phyloP scores from a whole-genome alignment of 2,797 vertebrate species.

The Percopsis omiscomaycus region DNA sequence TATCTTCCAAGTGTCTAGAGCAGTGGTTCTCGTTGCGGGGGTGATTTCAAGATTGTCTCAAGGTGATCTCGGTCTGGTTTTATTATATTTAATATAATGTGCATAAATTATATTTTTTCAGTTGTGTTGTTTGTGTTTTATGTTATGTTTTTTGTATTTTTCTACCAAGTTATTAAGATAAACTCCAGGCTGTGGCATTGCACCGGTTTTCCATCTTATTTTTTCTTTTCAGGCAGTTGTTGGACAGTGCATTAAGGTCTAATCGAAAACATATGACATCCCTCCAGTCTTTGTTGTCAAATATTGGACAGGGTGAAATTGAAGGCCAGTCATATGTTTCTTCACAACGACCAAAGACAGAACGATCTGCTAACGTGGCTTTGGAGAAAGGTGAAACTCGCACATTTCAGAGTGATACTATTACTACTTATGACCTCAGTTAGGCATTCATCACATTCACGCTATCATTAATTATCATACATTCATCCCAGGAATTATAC shows the following conservation, averaged over 20 bases:
- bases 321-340: not conserved
- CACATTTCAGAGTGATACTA: not conserved
- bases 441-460: not conserved
- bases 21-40: not conserved
- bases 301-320: constrained; percentile 18
- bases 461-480: not conserved
- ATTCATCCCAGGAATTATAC: constrained; percentile 76
- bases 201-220: not conserved
- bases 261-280: constrained; percentile 75
- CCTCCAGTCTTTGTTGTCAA: constrained; percentile 63
- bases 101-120: too few species aligned
- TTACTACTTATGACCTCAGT: not conserved
- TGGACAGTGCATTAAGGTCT: constrained; percentile 67
- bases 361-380: constrained; percentile 20
- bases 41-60: not conserved
- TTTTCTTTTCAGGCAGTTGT: constrained; percentile 62
- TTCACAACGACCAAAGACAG: not conserved
- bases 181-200: too few species aligned
- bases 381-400: constrained; percentile 73
- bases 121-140: too few species aligned
- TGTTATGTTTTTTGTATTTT: too few species aligned
- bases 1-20: not conserved
- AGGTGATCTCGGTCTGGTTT: too few species aligned
- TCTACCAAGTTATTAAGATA: too few species aligned
- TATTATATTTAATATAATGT: too few species aligned